These are phyloP conservation scores for Tupaia chinensis DNA, from an alignment of 2,113 vertebrate genomes.

Conservation along the genomic window DNA sequence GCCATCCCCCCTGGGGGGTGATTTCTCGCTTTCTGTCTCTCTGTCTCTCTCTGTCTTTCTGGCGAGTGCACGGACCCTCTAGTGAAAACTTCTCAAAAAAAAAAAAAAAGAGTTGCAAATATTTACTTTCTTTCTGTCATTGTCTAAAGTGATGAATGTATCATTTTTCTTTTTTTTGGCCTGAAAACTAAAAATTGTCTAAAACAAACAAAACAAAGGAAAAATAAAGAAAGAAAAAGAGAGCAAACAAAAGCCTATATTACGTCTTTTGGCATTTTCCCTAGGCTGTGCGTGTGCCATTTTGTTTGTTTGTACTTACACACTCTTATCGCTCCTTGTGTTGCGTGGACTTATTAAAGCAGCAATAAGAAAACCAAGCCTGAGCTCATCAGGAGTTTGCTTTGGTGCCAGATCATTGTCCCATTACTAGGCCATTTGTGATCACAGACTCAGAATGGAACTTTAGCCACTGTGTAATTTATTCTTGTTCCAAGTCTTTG, in stretches of 20 bases:
- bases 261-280: not conserved
- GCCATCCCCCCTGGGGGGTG: too few relatives aligned
- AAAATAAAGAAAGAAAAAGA: not conserved
- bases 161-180: not conserved
- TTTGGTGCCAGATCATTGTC: not conserved
- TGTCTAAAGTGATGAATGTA: not conserved
- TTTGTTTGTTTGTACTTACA: not conserved
- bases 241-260: not conserved
- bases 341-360: not conserved
- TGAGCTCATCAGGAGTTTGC: not conserved
- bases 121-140: not conserved
- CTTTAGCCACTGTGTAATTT: not conserved
- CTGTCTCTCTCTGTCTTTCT: too few relatives aligned
- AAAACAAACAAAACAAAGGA: not conserved
- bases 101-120: not conserved
- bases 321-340: not conserved
- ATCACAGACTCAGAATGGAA: not conserved
- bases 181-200: conserved; percentile 10
- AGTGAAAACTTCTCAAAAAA: too few relatives aligned
- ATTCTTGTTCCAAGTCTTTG: not conserved
- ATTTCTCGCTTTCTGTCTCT: too few relatives aligned
- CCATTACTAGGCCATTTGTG: not conserved
- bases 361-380: not conserved
- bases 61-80: too few relatives aligned
- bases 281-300: not conserved